Base-by-base conservation (phyloP, 37 sponge, comb jelly and placozoan genomes). In the Beroe ovata region DNA sequence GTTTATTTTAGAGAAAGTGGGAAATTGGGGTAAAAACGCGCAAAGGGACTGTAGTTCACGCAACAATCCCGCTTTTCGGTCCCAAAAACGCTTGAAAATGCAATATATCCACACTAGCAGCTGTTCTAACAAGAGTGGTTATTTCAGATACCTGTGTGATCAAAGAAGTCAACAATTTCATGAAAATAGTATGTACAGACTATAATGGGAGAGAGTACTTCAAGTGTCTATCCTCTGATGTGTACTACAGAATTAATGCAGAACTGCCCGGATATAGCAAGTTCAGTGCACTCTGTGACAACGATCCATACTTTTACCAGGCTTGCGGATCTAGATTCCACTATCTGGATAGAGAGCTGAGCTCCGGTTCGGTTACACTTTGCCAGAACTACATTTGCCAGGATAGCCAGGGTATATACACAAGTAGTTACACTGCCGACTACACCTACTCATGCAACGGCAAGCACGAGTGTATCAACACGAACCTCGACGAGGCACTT, bases 91-190 rank as follows among this genome's bases (percentile, higher is more conserved):
- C n/a, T n/a, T n/a, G n/a, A n/a, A n/a, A n/a, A n/a, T n/a, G n/a
- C n/a, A n/a, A n/a, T n/a, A n/a, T n/a, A n/a, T n/a, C n/a, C n/a
- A n/a, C n/a, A n/a, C n/a, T n/a, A n/a, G n/a, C n/a, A n/a, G n/a
- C n/a, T n/a, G n/a, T n/a, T n/a, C n/a, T n/a, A n/a, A n/a, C n/a
- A n/a, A n/a, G n/a, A 11, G 16, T 16, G 59, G 16, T 19, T 16
- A 19, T 66, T 33, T 8, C 69, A 66, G 69, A 66, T 66, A 66
- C 69, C 36, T 66, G 69, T 33, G 8, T 34, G 69, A 33, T 66
- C 30, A 33, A 11, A 16, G 35, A 66, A 1, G 0, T 34, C 69
- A 66, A 66, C 35, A 66, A 32, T 37, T 66, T 66, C 36, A 14
- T 66, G 36, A 66, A 66, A 30, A 29, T 33, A 34, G 36, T 66